phyloP scores from a whole-genome alignment of 2,888 invertebrate species.

The Apodemia zela region DNA sequence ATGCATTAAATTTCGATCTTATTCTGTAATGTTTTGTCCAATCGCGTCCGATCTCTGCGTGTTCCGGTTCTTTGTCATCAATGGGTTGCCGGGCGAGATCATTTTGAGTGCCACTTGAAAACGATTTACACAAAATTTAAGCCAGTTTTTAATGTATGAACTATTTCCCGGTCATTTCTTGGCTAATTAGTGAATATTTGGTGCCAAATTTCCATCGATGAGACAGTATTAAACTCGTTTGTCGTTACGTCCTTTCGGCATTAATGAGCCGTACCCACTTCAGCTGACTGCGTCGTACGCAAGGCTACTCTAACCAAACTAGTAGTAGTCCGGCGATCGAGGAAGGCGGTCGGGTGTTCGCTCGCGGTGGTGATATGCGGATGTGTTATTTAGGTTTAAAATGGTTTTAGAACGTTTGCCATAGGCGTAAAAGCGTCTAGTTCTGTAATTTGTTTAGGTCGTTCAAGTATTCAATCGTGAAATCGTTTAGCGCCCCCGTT shows the following conservation, averaged over 20 bases:
- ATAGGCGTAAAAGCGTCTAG: conserved; percentile 47
- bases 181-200: conserved; percentile 31
- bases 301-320: conserved; percentile 65
- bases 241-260: conserved; percentile 62
- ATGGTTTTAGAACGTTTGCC: conserved; percentile 65
- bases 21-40: conserved; percentile 78
- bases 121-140: conserved; percentile 56
- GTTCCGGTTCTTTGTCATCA: conserved; percentile 86
- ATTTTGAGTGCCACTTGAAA: conserved; percentile 60
- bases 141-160: conserved; percentile 39
- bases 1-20: conserved; percentile 77
- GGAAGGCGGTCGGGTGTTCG: conserved; percentile 51
- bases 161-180: conserved; percentile 30
- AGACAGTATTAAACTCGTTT: conserved; percentile 50
- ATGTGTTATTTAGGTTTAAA: conserved; percentile 60
- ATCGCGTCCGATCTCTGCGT: conserved; percentile 81
- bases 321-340: conserved; percentile 70
- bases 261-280: conserved; percentile 70
- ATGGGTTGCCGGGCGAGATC: conserved; percentile 84
- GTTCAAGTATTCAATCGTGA: conserved; percentile 23
- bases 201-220: conserved; percentile 31
- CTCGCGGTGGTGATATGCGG: conserved; percentile 51
- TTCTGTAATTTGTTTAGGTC: conserved; percentile 17
- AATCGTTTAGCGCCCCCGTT: conserved; percentile 32
- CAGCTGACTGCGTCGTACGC: conserved; percentile 80